Percentiles rank a stretch among this genome's conserved stretches.
Evolutionary conservation across 2,888 invertebrate species (phyloP).

Genomic region (Xylocampa areola): DNA sequence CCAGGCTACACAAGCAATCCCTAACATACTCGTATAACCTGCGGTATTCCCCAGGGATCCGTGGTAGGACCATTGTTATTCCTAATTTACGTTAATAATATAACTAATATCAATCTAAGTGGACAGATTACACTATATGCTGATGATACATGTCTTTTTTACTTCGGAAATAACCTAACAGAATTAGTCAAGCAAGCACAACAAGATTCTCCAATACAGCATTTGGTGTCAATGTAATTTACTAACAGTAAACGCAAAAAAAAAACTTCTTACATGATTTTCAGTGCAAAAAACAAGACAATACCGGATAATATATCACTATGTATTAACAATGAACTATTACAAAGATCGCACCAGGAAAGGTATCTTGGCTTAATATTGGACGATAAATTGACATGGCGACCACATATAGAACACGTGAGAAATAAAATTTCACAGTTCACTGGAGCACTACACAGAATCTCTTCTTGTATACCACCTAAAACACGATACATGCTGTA

Average conservation of each 20-base stretch:
- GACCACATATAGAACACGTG: neutral
- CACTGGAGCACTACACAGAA: neutral
- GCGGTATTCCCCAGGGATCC: slow-evolving; percentile 8
- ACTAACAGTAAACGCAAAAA: neutral
- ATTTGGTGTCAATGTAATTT: neutral
- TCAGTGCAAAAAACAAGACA: neutral
- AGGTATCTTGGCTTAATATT: neutral
- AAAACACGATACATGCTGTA: neutral
- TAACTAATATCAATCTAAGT: neutral
- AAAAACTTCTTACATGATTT: neutral
- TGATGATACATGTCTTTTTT: slow-evolving; percentile 2
- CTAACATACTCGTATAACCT: neutral
- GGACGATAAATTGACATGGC: neutral
- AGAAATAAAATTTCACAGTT: neutral
- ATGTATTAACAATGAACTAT: neutral
- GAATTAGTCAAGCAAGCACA: neutral
- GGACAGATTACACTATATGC: neutral
- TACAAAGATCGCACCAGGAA: neutral
- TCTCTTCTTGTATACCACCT: neutral
- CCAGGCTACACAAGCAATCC: too few relatives aligned
- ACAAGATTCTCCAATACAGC: neutral
- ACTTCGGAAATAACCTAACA: neutral
- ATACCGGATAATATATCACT: neutral
- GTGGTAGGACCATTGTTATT: neutral
- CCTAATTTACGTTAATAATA: slow-evolving; percentile 1